Percentiles rank a stretch among this genome's conserved stretches.
These are phyloP conservation scores for Trichopoda pennipes DNA, from an alignment of 2,888 invertebrate genomes.

Conservation along the genomic window DNA sequence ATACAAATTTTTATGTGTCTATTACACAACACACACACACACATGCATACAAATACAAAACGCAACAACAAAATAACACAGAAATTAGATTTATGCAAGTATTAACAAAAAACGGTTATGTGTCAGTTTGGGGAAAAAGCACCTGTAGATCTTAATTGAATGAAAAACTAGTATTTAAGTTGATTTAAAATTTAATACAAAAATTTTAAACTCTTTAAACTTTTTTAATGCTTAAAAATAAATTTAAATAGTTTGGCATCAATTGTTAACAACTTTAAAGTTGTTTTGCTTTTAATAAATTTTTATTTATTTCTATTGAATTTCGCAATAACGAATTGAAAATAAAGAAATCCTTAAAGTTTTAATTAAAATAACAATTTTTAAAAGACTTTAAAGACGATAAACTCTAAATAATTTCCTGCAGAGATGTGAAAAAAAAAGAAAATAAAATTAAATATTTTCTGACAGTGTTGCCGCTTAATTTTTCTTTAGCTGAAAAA, in stretches of 20 bases:
- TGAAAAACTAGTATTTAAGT: slow-evolving; percentile 56
- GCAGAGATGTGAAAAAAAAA: background rate
- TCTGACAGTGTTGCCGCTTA: too few species aligned
- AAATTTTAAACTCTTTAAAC: slow-evolving; percentile 40
- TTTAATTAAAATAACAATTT: slow-evolving; percentile 43
- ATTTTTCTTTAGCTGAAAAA: too few species aligned
- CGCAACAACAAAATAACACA: slow-evolving; percentile 39
- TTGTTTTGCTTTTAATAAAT: slow-evolving; percentile 16
- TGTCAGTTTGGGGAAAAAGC: slow-evolving; percentile 41
- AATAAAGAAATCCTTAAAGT: slow-evolving; percentile 29
- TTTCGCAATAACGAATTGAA: slow-evolving; percentile 38
- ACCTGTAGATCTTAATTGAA: slow-evolving; percentile 50
- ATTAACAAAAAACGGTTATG: slow-evolving; percentile 45
- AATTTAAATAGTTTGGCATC: slow-evolving; percentile 64
- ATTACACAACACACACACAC: slow-evolving; percentile 8
- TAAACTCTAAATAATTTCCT: slow-evolving; percentile 8
- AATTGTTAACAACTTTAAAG: slow-evolving; percentile 38
- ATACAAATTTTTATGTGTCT: slow-evolving; percentile 58
- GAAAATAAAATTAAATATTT: too few species aligned
- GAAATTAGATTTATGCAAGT: slow-evolving; percentile 66
- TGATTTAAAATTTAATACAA: slow-evolving; percentile 4
- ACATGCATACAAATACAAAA: background rate
- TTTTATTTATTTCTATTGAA: slow-evolving; percentile 48
- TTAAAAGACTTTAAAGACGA: slow-evolving; percentile 4
- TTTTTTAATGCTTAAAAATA: slow-evolving; percentile 42